Evolutionary conservation across 2,113 vertebrate species (phyloP).

Genomic region (Gambusia holbrooki): DNA sequence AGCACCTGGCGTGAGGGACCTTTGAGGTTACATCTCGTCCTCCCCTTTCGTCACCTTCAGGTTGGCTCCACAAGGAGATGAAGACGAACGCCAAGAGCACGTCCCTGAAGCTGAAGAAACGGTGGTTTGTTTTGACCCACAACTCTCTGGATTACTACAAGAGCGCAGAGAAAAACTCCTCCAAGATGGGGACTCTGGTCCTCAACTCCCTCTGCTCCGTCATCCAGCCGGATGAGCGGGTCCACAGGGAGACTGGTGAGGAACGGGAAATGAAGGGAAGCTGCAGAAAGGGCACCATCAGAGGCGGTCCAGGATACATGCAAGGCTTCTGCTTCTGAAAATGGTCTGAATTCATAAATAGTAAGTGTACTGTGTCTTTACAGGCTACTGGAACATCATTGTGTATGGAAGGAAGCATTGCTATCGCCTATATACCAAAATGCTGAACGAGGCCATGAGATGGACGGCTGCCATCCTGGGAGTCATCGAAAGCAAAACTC

Average conservation of each 20-base stretch:
- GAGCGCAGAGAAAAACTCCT: constrained; percentile 86
- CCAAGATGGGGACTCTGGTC: constrained; percentile 91
- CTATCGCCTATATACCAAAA: constrained; percentile 89
- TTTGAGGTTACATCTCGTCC: background rate
- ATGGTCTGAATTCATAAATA: background rate
- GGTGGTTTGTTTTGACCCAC: constrained; percentile 92
- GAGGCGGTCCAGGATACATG: background rate
- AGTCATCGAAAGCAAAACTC: constrained; percentile 91
- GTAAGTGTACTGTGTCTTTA: background rate
- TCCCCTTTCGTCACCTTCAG: constrained; percentile 63
- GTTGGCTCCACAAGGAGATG: constrained; percentile 93
- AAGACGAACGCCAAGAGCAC: constrained; percentile 88
- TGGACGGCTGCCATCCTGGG: constrained; percentile 91
- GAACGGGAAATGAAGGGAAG: background rate
- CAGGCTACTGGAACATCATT: constrained; percentile 93
- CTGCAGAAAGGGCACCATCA: constrained; percentile 20
- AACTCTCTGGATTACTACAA: constrained; percentile 93
- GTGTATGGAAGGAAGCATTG: constrained; percentile 91
- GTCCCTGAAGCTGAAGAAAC: constrained; percentile 91
- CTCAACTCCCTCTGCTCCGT: constrained; percentile 92
- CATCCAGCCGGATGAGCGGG: constrained; percentile 88
- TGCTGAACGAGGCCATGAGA: constrained; percentile 90
- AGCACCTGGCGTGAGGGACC: too few relatives aligned
- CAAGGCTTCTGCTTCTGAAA: background rate
- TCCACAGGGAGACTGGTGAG: constrained; percentile 90